Conservation (phyloP, 2,113 vertebrate species). For the Bambusicola thoracicus region DNA sequence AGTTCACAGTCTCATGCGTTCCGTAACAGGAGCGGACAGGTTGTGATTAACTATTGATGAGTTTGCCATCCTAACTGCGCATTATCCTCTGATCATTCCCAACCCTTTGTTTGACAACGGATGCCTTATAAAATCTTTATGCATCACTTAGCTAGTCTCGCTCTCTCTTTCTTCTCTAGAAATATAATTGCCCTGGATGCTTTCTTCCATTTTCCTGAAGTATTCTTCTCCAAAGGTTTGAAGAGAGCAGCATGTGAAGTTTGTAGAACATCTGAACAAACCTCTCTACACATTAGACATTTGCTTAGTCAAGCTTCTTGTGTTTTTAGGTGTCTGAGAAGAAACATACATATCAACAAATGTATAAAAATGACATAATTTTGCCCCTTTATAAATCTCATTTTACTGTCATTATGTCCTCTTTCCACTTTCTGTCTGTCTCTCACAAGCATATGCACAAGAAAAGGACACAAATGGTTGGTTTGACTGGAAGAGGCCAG, state of each 20-base stretch:
- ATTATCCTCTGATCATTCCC: conserved; percentile 66
- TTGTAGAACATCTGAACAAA: conserved; percentile 45
- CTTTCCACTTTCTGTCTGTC: background rate
- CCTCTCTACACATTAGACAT: background rate
- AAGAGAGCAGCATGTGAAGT: background rate
- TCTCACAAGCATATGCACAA: background rate
- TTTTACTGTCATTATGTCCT: background rate
- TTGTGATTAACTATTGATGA: conserved; percentile 66
- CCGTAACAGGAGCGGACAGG: conserved; percentile 57
- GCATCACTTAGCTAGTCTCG: conserved; percentile 73
- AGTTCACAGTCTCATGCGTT: conserved; percentile 33
- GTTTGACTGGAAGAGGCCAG: conserved; percentile 52
- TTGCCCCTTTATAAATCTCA: conserved; percentile 34
- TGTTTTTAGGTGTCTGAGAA: background rate
- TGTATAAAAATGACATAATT: conserved; percentile 26
- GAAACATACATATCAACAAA: background rate
- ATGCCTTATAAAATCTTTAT: conserved; percentile 86
- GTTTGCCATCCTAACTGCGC: conserved; percentile 65
- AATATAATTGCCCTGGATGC: conserved; percentile 66
- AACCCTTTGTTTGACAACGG: conserved; percentile 74
- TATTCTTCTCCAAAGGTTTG: conserved; percentile 35
- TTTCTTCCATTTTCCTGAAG: conserved; percentile 66
- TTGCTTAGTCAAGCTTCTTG: conserved; percentile 10
- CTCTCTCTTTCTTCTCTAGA: conserved; percentile 59
- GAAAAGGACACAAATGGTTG: background rate